Evolutionary conservation across 2,113 vertebrate species (phyloP).

Genomic region (Bombycilla garrulus): DNA sequence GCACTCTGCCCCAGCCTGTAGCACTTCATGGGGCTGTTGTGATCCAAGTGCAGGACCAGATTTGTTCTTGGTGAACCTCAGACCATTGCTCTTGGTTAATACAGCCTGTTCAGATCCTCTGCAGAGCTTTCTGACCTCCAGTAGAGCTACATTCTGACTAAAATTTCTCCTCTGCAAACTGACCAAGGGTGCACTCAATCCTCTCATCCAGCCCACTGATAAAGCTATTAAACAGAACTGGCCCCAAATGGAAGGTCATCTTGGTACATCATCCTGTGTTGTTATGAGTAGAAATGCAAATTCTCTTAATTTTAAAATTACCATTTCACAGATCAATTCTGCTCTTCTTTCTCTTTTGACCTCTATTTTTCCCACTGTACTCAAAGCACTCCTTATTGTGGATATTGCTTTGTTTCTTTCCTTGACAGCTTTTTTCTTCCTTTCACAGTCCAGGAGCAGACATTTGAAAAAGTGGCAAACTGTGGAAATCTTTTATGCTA

Average conservation of each 20-base stretch:
- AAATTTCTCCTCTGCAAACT: neutral
- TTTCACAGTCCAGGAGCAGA: neutral
- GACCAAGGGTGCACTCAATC: neutral
- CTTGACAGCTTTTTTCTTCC: neutral
- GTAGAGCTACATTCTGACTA: neutral
- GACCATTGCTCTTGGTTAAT: accelerated
- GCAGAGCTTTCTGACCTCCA: neutral
- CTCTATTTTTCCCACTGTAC: neutral
- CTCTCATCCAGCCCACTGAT: neutral
- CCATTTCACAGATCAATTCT: neutral
- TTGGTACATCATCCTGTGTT: neutral
- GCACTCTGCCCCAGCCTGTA: neutral
- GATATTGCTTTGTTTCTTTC: neutral
- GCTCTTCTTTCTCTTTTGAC: neutral
- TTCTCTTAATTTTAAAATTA: neutral
- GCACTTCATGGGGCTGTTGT: accelerated
- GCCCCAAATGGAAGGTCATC: neutral
- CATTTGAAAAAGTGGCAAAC: neutral
- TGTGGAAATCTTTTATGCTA: neutral
- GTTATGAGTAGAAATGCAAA: neutral
- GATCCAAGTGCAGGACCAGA: neutral
- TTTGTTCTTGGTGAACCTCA: neutral
- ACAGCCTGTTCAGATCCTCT: neutral
- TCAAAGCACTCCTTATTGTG: neutral
- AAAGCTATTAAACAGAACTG: neutral